phyloP scores from a whole-genome alignment of 2,113 vertebrate genomes.

The Thamnaconus septentrionalis region DNA sequence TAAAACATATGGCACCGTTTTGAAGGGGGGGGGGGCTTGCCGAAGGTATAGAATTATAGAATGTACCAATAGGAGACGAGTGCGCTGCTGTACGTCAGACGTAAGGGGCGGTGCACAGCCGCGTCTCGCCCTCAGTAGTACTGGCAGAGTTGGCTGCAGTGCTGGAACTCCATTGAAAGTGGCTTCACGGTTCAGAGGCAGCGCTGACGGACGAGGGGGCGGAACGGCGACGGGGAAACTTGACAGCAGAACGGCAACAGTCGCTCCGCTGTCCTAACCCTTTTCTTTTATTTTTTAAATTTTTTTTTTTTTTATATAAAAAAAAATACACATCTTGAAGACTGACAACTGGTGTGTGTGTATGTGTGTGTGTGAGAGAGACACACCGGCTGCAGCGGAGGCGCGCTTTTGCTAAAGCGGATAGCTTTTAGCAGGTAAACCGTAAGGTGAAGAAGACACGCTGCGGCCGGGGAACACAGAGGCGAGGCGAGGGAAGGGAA shows the following conservation, averaged over 20 bases:
- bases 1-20: too few relatives aligned
- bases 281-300: too few relatives aligned
- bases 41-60: too few relatives aligned
- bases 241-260: constrained; percentile 38
- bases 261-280: constrained; percentile 17
- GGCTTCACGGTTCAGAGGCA: constrained; percentile 25
- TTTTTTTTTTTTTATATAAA: too few relatives aligned
- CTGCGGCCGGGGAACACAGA: background rate
- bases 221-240: constrained; percentile 54
- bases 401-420: constrained; percentile 5
- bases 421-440: too few relatives aligned
- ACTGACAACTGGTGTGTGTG: too few relatives aligned
- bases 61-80: constrained; percentile 40
- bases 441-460: background rate
- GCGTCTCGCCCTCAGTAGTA: constrained; percentile 38
- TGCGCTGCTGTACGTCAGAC: constrained; percentile 62
- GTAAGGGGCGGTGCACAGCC: constrained; percentile 54
- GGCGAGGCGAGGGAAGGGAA: background rate
- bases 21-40: too few relatives aligned
- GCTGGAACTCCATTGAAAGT: constrained; percentile 52
- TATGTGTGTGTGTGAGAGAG: too few relatives aligned
- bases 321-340: too few relatives aligned
- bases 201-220: constrained; percentile 44
- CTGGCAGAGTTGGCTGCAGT: constrained; percentile 49
- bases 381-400: constrained; percentile 20